Conservation (phyloP, 2,113 vertebrate genomes). For the Peucedramus taeniatus region DNA sequence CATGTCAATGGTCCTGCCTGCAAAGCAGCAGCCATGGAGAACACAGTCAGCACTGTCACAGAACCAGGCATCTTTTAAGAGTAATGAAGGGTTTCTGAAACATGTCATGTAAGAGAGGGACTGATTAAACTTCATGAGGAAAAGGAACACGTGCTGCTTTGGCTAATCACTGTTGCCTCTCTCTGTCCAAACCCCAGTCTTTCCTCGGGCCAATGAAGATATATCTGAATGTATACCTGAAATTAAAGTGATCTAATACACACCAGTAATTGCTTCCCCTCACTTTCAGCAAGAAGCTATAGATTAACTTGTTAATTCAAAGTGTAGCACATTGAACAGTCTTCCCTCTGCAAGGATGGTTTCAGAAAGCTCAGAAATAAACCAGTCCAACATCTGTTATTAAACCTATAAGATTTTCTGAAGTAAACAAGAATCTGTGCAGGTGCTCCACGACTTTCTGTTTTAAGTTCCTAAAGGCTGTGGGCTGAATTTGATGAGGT, state of each 20-base stretch:
- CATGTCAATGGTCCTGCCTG: background rate
- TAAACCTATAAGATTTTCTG: background rate
- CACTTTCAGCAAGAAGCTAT: slow-evolving; percentile 34
- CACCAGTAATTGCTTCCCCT: slow-evolving; percentile 17
- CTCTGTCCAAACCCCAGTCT: background rate
- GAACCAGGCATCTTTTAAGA: background rate
- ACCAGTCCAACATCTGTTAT: background rate
- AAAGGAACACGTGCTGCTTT: slow-evolving; percentile 26
- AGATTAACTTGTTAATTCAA: slow-evolving; percentile 54
- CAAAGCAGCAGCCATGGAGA: background rate
- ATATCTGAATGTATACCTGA: background rate
- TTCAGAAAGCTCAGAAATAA: slow-evolving; percentile 33
- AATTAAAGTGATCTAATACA: slow-evolving; percentile 49
- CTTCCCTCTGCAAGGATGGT: background rate
- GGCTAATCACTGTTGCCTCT: slow-evolving; percentile 36
- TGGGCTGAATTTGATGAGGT: slow-evolving; percentile 17
- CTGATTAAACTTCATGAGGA: slow-evolving; percentile 52
- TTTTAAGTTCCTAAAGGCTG: background rate
- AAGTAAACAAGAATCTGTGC: slow-evolving; percentile 28
- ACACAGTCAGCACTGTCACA: background rate
- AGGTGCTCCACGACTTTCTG: background rate
- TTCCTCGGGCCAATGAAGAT: background rate
- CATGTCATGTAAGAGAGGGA: slow-evolving; percentile 29
- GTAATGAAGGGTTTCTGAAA: slow-evolving; percentile 52
- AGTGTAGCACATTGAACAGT: slow-evolving; percentile 6